A percentile compares a stretch with the other conserved stretches of the same genome.
Evolutionary conservation across 2,888 invertebrate species (phyloP).

Genomic region (Eulithis testata): DNA sequence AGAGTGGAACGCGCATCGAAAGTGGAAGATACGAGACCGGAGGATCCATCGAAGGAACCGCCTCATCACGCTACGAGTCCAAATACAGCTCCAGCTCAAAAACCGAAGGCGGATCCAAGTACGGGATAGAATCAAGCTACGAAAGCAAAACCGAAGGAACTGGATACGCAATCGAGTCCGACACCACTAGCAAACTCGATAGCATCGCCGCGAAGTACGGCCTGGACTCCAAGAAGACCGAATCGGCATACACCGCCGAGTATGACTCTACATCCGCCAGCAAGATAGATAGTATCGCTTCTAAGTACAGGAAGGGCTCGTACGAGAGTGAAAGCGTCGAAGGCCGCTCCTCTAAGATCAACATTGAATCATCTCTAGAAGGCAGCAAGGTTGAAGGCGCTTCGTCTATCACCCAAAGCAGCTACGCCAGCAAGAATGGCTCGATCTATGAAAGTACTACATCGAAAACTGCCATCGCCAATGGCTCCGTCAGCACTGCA

Average conservation of each 20-base stretch:
- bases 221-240: slow-evolving; percentile 65
- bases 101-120: slow-evolving; percentile 53
- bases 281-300: slow-evolving; percentile 56
- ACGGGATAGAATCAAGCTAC: slow-evolving; percentile 56
- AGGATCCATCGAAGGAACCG: slow-evolving; percentile 64
- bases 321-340: slow-evolving; percentile 47
- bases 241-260: slow-evolving; percentile 45
- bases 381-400: slow-evolving; percentile 59
- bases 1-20: slow-evolving; percentile 70
- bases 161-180: slow-evolving; percentile 50
- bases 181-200: slow-evolving; percentile 61
- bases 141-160: slow-evolving; percentile 51
- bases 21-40: slow-evolving; percentile 63
- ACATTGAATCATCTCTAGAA: slow-evolving; percentile 56
- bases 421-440: slow-evolving; percentile 63
- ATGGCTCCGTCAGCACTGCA: slow-evolving; percentile 63
- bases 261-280: slow-evolving; percentile 44
- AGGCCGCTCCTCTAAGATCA: slow-evolving; percentile 53
- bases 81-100: slow-evolving; percentile 64
- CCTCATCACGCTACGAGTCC: slow-evolving; percentile 69
- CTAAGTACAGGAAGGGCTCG: slow-evolving; percentile 48
- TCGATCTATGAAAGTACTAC: slow-evolving; percentile 64
- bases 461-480: slow-evolving; percentile 65
- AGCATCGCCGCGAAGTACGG: slow-evolving; percentile 69
- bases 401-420: slow-evolving; percentile 62